Percentiles rank a stretch among this genome's conserved stretches.
Evolutionary conservation across 2,113 vertebrate species (phyloP).

Genomic region (Amia ocellicauda): DNA sequence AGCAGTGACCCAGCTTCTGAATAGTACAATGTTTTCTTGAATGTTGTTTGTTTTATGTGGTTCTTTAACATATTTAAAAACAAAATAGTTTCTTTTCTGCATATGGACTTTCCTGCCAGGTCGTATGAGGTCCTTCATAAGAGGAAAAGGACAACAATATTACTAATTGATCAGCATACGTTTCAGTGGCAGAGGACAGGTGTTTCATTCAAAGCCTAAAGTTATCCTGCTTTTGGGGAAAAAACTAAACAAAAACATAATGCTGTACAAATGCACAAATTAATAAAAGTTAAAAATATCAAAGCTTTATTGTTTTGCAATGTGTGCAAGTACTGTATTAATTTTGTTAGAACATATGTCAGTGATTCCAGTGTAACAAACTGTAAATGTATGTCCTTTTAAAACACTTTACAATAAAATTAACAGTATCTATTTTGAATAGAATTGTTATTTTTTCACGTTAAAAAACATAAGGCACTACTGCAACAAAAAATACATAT

Average conservation of each 20-base stretch:
- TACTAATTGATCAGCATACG: conserved; percentile 8
- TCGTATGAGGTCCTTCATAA: conserved; percentile 34
- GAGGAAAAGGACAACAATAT: too few species aligned
- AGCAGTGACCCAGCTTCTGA: conserved; percentile 43
- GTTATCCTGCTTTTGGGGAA: neutral
- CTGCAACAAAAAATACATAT: neutral
- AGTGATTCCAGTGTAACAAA: conserved; percentile 34
- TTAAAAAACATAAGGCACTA: too few species aligned
- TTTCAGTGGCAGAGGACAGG: neutral
- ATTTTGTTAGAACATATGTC: conserved; percentile 26
- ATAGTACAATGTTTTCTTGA: too few species aligned
- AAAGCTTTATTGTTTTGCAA: conserved; percentile 16
- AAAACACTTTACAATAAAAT: conserved; percentile 48
- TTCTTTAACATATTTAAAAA: conserved; percentile 56
- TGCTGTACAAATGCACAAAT: conserved; percentile 26
- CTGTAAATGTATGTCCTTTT: conserved; percentile 41
- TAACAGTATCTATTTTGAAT: too few species aligned
- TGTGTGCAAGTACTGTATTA: conserved; percentile 28
- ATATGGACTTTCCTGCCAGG: conserved; percentile 35
- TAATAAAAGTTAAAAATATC: too few species aligned
- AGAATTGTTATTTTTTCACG: too few species aligned
- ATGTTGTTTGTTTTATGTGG: conserved; percentile 23
- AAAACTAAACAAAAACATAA: conserved; percentile 1
- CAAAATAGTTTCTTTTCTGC: conserved; percentile 32
- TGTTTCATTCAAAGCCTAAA: neutral